phyloP scores from a whole-genome alignment of 2,888 invertebrate species.

The Endomychus coccineus region DNA sequence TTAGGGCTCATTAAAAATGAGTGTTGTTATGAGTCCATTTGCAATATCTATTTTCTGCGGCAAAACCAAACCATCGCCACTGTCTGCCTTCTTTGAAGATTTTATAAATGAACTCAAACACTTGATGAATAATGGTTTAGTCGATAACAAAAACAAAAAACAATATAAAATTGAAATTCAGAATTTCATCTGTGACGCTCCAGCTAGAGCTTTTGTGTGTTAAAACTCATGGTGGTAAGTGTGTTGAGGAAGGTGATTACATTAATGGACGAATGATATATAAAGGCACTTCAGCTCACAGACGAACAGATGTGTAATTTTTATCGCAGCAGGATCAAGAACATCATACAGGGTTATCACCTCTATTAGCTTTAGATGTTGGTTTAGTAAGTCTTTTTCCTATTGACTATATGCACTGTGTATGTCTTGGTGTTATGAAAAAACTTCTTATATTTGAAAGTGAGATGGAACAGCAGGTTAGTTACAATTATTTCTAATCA shows the following conservation, averaged over 20 bases:
- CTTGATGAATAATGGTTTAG: constrained; percentile 10
- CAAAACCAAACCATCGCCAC: constrained; percentile 16
- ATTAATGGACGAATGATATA: constrained; percentile 8
- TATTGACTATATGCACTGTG: constrained; percentile 15
- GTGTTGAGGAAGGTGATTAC: constrained; percentile 10
- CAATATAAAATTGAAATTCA: constrained; percentile 13
- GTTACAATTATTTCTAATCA: constrained; percentile 8
- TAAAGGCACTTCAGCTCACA: constrained; percentile 5
- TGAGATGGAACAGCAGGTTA: constrained; percentile 6
- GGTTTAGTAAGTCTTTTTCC: constrained; percentile 11
- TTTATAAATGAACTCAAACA: constrained; percentile 18
- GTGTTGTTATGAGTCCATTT: constrained; percentile 15
- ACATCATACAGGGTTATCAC: constrained; percentile 9
- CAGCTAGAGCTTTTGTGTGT: constrained; percentile 15
- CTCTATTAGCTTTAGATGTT: constrained; percentile 5
- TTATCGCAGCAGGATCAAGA: constrained; percentile 14
- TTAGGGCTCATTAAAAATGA: constrained; percentile 12
- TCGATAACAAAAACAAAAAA: constrained; percentile 7
- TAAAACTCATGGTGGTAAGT: constrained; percentile 11
- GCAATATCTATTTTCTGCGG: constrained; percentile 20
- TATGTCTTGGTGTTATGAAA: constrained; percentile 17
- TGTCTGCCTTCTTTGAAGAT: constrained; percentile 18
- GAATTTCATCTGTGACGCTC: constrained; percentile 18
- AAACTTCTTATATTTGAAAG: constrained; percentile 12
- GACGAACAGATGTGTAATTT: constrained; percentile 13